These are phyloP conservation scores for Hydropotes inermis DNA, from an alignment of 2,113 vertebrate species.

Conservation along the genomic window DNA sequence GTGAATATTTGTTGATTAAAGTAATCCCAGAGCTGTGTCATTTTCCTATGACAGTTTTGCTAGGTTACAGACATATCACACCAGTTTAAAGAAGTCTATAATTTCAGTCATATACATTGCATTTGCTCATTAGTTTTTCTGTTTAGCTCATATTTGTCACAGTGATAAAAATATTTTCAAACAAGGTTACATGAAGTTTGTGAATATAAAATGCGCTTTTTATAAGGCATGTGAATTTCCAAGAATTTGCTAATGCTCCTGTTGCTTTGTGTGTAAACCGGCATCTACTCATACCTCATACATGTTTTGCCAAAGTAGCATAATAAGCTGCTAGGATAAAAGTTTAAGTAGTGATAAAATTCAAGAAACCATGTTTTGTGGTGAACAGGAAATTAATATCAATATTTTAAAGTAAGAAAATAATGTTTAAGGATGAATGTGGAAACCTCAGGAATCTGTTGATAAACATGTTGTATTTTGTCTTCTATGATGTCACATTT, in stretches of 20 bases:
- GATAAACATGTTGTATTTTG: not conserved
- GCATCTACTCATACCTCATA: not conserved
- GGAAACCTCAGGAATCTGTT: not conserved
- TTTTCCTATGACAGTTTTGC: slow-evolving; percentile 37
- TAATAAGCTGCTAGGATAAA: not conserved
- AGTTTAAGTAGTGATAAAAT: not conserved
- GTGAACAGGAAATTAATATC: not conserved
- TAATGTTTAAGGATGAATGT: not conserved
- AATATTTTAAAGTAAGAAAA: slow-evolving; percentile 2
- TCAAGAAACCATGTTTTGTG: slow-evolving; percentile 6
- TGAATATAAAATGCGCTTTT: slow-evolving; percentile 25
- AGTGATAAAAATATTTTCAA: slow-evolving; percentile 46
- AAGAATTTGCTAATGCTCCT: not conserved
- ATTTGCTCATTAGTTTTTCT: not conserved
- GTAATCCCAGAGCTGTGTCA: slow-evolving; percentile 6
- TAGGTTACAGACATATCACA: slow-evolving; percentile 22
- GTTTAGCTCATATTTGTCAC: slow-evolving; percentile 17
- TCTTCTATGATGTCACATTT: not conserved
- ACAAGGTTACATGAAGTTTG: not conserved
- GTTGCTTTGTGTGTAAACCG: not conserved
- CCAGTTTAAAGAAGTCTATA: slow-evolving; percentile 25
- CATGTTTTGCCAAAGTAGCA: slow-evolving; percentile 6
- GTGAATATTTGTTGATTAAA: slow-evolving; percentile 30
- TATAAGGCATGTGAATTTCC: not conserved
- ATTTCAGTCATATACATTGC: not conserved